phyloP scores from a whole-genome alignment of 2,797 vertebrate species.

The Coregonus ussuriensis region DNA sequence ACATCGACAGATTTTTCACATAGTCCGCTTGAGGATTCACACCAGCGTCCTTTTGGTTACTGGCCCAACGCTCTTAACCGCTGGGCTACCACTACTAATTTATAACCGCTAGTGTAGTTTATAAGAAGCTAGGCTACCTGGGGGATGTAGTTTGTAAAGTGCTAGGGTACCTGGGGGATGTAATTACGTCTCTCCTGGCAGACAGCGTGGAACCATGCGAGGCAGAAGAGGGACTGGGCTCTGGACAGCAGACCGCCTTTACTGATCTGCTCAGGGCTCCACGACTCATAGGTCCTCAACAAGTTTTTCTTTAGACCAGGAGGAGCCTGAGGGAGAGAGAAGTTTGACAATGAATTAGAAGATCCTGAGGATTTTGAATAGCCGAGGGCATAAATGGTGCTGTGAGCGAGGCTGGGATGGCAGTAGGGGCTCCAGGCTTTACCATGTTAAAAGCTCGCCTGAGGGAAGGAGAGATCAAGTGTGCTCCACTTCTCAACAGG shows the following conservation, averaged over 20 bases:
- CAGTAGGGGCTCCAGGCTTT: background rate
- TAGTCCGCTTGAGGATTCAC: too few relatives aligned
- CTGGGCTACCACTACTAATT: too few relatives aligned
- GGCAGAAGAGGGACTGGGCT: slow-evolving; percentile 89
- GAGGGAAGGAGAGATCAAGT: slow-evolving; percentile 3
- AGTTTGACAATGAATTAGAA: background rate
- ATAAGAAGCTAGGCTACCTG: background rate
- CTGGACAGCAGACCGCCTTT: slow-evolving; percentile 83
- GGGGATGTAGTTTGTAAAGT: background rate
- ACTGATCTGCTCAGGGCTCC: slow-evolving; percentile 92
- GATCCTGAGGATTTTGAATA: too few relatives aligned
- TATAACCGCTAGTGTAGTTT: background rate
- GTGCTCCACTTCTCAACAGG: background rate
- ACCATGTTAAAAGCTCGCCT: background rate
- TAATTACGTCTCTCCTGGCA: slow-evolving; percentile 98
- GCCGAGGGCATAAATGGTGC: background rate
- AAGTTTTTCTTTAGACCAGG: slow-evolving; percentile 97
- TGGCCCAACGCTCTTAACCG: too few relatives aligned
- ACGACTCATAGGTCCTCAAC: slow-evolving; percentile 93
- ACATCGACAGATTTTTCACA: too few relatives aligned
- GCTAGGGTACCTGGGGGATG: slow-evolving; percentile 86
- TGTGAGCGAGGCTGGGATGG: too few relatives aligned
- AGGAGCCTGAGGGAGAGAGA: slow-evolving; percentile 79
- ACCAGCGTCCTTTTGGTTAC: too few relatives aligned
- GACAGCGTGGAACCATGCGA: slow-evolving; percentile 97